phyloP scores from a whole-genome alignment of 1,140 invertebrate genomes.

The Drosophila sturtevanti region DNA sequence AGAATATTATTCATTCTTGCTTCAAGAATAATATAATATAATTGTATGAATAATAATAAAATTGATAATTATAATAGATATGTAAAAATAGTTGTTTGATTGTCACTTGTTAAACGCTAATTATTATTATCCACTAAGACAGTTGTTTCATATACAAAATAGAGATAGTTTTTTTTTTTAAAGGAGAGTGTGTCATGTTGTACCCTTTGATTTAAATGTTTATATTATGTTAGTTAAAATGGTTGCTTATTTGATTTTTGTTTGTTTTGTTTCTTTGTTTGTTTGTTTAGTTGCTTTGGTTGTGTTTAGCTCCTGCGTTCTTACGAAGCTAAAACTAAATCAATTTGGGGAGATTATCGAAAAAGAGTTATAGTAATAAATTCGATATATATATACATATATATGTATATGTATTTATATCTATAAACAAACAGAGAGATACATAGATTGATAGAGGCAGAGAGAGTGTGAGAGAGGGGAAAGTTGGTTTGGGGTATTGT shows the following conservation, averaged over 20 bases:
- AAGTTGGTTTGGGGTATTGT: neutral
- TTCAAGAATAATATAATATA: conserved; percentile 57
- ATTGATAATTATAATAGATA: neutral
- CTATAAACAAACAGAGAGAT: conserved; percentile 17
- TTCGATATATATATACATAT: conserved; percentile 13
- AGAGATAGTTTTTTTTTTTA: conserved; percentile 51
- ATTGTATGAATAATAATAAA: conserved; percentile 49
- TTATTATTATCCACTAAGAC: conserved; percentile 58
- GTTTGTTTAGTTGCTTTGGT: neutral
- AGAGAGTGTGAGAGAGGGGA: neutral
- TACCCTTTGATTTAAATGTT: neutral
- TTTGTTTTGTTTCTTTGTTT: conserved; percentile 17
- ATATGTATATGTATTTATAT: conserved; percentile 36
- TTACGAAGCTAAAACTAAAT: conserved; percentile 70
- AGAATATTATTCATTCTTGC: conserved; percentile 35
- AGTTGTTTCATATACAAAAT: conserved; percentile 42
- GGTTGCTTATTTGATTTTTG: conserved; percentile 8
- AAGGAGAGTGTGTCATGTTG: conserved; percentile 36
- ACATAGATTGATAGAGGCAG: conserved; percentile 14
- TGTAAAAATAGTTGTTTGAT: conserved; percentile 19
- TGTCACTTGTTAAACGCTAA: conserved; percentile 57
- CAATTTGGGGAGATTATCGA: conserved; percentile 31
- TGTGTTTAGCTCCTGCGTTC: conserved; percentile 61
- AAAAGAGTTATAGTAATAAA: conserved; percentile 54
- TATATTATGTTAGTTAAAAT: conserved; percentile 17